Base-by-base conservation (phyloP, 2,888 invertebrate genomes). In the Agrotis puta region DNA sequence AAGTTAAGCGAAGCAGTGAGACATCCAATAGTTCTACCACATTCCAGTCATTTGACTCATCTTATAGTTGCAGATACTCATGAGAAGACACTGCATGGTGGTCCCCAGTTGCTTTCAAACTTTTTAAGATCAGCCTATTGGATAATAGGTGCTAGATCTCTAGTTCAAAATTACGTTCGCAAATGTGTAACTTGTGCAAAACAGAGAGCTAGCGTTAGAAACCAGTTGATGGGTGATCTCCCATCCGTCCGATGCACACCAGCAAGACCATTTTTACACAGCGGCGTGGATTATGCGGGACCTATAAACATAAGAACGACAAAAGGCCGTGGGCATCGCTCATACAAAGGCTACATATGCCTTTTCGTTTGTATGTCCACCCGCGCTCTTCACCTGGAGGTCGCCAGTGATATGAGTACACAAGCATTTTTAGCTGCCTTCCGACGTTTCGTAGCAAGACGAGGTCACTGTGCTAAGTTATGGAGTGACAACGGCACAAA, bases 81-180 rank as follows among this genome's bases (percentile, higher is more conserved):
- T 59, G 18, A 24, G 11, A 59, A 39, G 18, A 59, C 51, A 18
- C n/a, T 58, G 6, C 59, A 59, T 33, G 51, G 50, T 50, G 58
- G 59, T 43, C 66, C 58, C 43, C 66, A 66, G 51, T 24, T 51
- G 11, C 48, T 66, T n/a, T 0, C 6, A 5, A 51, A 45, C 18
- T 59, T 33, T 45, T 56, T 53, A 27, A 67, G 45, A 24, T 59
- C 67, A 24, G 27, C 66, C n/a, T 67, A 53, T 47, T 67, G 66
- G 66, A 45, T 53, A n/a, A 20, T 59, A 45, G 45, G 14, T 13
- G 45, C 24, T 24, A 50, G 57, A 39, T 47, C 43, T 27, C 24
- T 24, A 50, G 57, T 22, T 47, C 43, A 59, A 45, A 20, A 43
- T 11, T 18, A 61, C n/a, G 61, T 62, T 62, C 48, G 27, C 27